Evolutionary conservation across 2,888 invertebrate species (phyloP).

Genomic region (Horisme vitalbata): DNA sequence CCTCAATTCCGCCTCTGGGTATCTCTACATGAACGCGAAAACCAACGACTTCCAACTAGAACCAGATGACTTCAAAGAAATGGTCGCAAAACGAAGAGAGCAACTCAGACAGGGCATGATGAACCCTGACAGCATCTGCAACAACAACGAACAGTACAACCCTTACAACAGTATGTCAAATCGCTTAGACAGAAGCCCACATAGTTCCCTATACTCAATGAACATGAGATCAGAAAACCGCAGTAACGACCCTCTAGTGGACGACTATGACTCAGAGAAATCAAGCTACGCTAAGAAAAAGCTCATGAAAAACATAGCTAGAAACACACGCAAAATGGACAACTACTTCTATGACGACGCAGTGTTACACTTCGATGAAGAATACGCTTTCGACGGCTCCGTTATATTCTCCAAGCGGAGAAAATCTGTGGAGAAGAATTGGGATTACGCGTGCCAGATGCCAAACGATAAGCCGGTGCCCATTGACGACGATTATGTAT

Average conservation of each 20-base stretch:
- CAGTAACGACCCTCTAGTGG: constrained; percentile 73
- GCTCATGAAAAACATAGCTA: constrained; percentile 71
- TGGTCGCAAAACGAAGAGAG: constrained; percentile 70
- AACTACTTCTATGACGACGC: constrained; percentile 80
- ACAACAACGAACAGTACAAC: constrained; percentile 61
- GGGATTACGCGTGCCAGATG: constrained; percentile 64
- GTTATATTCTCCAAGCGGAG: constrained; percentile 74
- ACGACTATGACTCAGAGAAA: constrained; percentile 76
- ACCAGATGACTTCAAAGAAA: constrained; percentile 73
- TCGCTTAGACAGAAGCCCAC: constrained; percentile 48
- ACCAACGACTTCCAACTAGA: constrained; percentile 75
- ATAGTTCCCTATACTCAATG: constrained; percentile 69
- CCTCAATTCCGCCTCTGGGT: constrained; percentile 76
- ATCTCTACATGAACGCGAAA: constrained; percentile 77
- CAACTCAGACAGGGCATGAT: constrained; percentile 71
- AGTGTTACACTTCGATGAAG: constrained; percentile 74
- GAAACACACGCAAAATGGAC: constrained; percentile 64
- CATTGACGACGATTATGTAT: constrained; percentile 75
- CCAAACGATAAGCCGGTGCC: constrained; percentile 63
- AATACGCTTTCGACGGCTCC: constrained; percentile 76
- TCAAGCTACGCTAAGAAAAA: constrained; percentile 76
- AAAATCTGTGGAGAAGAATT: constrained; percentile 70
- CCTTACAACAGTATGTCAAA: constrained; percentile 59
- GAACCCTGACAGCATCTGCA: constrained; percentile 61
- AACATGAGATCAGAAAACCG: constrained; percentile 65